These are phyloP conservation scores for Drosophila ananassae DNA, from an alignment of 1,140 invertebrate species.

Conservation along the genomic window DNA sequence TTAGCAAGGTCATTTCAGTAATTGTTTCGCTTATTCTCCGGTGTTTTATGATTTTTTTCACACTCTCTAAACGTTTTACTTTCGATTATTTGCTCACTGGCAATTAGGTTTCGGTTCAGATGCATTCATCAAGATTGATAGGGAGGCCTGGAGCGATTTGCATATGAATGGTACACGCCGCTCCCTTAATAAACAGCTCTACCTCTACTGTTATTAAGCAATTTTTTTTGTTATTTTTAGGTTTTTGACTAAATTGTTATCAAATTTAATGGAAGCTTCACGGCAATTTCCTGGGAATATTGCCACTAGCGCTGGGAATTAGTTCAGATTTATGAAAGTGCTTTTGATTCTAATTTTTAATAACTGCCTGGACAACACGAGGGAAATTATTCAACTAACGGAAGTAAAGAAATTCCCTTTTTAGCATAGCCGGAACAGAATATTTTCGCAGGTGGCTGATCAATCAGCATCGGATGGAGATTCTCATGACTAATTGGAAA, in stretches of 20 bases:
- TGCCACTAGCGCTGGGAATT: conserved; percentile 16
- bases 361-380: conserved; percentile 3
- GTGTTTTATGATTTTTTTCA: conserved; percentile 26
- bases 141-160: background rate
- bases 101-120: conserved; percentile 48
- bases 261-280: conserved; percentile 27
- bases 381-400: background rate
- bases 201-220: conserved; percentile 16
- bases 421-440: conserved; percentile 3
- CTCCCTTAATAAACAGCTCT: background rate
- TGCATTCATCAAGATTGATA: conserved; percentile 40
- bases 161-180: conserved; percentile 7
- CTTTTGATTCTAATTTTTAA: background rate
- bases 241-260: background rate
- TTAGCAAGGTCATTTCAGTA: conserved; percentile 49
- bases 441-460: background rate
- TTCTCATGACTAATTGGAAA: conserved; percentile 9
- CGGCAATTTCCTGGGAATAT: conserved; percentile 25
- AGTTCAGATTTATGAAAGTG: conserved; percentile 25
- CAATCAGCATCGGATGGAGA: too few relatives aligned
- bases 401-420: conserved; percentile 1
- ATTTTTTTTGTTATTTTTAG: conserved; percentile 15
- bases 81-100: conserved; percentile 41
- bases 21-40: conserved; percentile 34
- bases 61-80: conserved; percentile 59